Conservation (phyloP, 2,113 vertebrate genomes). For the Acrocephalus arundinaceus region DNA sequence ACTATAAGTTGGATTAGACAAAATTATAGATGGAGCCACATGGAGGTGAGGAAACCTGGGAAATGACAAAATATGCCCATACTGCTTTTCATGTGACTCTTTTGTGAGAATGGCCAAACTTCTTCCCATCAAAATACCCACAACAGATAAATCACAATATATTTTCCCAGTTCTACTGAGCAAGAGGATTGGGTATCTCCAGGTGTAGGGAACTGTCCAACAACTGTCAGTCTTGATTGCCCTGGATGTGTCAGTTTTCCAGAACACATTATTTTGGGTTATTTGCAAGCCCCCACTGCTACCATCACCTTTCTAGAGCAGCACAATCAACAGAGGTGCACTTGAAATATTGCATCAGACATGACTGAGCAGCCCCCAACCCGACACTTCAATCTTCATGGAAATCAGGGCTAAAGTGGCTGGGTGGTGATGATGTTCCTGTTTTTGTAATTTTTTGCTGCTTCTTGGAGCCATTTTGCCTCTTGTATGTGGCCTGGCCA, state of each 20-base stretch:
- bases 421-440: not conserved
- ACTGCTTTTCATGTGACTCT: not conserved
- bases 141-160: not conserved
- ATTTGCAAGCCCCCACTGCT: not conserved
- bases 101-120: not conserved
- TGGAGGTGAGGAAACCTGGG: not conserved
- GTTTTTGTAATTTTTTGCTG: not conserved
- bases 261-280: not conserved
- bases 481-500: not conserved
- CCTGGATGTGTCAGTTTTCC: not conserved
- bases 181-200: not conserved
- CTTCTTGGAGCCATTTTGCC: not conserved
- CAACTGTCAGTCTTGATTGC: rapidly evolving
- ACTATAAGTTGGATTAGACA: rapidly evolving
- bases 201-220: not conserved
- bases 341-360: not conserved
- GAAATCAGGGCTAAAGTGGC: not conserved
- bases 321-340: not conserved
- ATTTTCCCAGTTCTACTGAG: not conserved
- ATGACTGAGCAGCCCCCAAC: not conserved
- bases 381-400: not conserved
- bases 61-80: not conserved
- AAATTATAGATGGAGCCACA: not conserved
- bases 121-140: not conserved
- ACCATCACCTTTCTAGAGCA: not conserved